Evolutionary conservation across 2,888 invertebrate species (phyloP).

Genomic region (Stenodera caucasica): DNA sequence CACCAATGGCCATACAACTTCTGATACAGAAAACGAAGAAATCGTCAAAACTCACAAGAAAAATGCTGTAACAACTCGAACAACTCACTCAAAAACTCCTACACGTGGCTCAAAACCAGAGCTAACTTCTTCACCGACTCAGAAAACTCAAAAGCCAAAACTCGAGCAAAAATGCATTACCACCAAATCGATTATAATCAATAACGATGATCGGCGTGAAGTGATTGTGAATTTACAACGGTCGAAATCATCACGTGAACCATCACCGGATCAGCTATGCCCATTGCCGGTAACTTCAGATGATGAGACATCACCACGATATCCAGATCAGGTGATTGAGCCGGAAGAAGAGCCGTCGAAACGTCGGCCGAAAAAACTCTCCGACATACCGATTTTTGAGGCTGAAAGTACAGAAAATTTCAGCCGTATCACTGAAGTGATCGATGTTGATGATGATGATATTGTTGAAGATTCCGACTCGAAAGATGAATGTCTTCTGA

Average conservation of each 20-base stretch:
- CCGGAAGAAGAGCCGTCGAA: conserved; percentile 66
- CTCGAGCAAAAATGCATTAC: conserved; percentile 55
- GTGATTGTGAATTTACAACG: conserved; percentile 70
- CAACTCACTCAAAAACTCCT: conserved; percentile 53
- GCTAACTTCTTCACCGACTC: conserved; percentile 4
- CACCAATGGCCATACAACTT: conserved; percentile 38
- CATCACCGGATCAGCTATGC: conserved; percentile 72
- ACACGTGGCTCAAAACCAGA: conserved; percentile 44
- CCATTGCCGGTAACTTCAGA: conserved; percentile 66
- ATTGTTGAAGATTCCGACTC: conserved; percentile 60
- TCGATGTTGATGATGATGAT: conserved; percentile 50
- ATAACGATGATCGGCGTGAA: conserved; percentile 59
- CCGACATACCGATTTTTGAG: conserved; percentile 61
- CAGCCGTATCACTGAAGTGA: conserved; percentile 47
- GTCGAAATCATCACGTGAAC: conserved; percentile 75
- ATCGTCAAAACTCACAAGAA: conserved; percentile 19
- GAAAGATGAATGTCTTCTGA: conserved; percentile 64
- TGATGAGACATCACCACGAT: conserved; percentile 66
- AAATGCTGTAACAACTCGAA: conserved; percentile 59
- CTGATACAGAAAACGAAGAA: conserved; percentile 41
- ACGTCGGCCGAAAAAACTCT: conserved; percentile 52
- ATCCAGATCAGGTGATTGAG: conserved; percentile 74
- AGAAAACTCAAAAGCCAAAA: conserved; percentile 24
- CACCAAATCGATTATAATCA: conserved; percentile 60
- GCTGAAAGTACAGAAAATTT: conserved; percentile 64